These are phyloP conservation scores for Drosophila pegasa DNA, from an alignment of 2,888 invertebrate genomes.

Conservation along the genomic window DNA sequence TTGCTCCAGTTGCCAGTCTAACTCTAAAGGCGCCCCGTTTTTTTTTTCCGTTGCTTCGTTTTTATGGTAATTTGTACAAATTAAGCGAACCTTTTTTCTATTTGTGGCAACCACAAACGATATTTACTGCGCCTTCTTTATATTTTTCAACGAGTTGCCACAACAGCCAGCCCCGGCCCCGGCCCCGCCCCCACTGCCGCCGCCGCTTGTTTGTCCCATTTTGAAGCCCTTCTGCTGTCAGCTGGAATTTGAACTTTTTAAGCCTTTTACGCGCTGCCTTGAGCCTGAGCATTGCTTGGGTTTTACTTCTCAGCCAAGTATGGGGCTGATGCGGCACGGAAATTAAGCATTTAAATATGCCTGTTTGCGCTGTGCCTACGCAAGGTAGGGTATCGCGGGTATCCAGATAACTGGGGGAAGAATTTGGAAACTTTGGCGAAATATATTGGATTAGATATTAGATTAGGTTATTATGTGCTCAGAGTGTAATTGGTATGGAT, in stretches of 20 bases:
- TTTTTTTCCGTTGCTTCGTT: constrained; percentile 65
- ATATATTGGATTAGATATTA: background rate
- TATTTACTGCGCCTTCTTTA: constrained; percentile 72
- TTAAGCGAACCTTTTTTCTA: constrained; percentile 83
- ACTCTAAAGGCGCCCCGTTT: constrained; percentile 50
- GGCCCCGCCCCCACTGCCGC: background rate
- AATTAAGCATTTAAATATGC: constrained; percentile 48
- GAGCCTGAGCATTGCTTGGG: constrained; percentile 64
- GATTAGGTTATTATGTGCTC: background rate
- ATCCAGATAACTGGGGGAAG: background rate
- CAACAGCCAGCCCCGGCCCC: background rate
- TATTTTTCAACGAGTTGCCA: constrained; percentile 49
- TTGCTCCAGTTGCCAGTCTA: constrained; percentile 10
- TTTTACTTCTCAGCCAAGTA: constrained; percentile 55
- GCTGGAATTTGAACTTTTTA: constrained; percentile 81
- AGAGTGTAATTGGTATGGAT: no score
- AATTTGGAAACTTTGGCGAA: background rate
- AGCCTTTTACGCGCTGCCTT: constrained; percentile 79
- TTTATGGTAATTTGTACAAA: constrained; percentile 81
- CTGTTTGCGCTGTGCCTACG: constrained; percentile 28
- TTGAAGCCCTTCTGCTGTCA: constrained; percentile 67
- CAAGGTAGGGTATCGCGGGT: constrained; percentile 18
- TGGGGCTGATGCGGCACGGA: background rate
- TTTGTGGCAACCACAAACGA: constrained; percentile 77
- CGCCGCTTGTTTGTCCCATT: constrained; percentile 42